Conservation (phyloP, 2,113 vertebrate species). For the Baryphthengus martii region DNA sequence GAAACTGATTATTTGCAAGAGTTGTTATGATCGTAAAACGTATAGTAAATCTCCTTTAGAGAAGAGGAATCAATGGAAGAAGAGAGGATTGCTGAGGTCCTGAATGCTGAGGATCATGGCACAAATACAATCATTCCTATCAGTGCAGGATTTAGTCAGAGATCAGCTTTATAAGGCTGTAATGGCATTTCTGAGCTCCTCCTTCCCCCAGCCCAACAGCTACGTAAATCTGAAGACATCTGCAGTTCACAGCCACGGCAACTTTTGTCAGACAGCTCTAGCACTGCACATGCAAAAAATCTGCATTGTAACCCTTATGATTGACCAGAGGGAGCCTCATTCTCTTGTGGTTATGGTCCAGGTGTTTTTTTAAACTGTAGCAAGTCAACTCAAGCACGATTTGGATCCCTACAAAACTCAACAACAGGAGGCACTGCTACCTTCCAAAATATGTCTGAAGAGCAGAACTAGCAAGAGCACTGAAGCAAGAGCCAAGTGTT, state of each 20-base stretch:
- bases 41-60: background rate
- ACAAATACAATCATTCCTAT: background rate
- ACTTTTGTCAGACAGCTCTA: background rate
- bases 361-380: background rate
- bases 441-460: background rate
- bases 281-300: background rate
- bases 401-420: background rate
- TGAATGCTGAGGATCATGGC: background rate
- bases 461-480: background rate
- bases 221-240: background rate
- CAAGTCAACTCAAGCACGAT: background rate
- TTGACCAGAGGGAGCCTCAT: rapidly evolving
- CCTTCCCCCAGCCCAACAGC: background rate
- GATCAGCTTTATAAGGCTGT: background rate
- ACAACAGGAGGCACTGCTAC: background rate
- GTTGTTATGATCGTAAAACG: background rate
- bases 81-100: no score
- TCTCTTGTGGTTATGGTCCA: background rate
- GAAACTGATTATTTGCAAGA: background rate
- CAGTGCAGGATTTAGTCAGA: background rate
- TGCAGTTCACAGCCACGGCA: background rate
- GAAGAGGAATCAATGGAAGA: background rate
- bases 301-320: background rate
- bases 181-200: background rate
- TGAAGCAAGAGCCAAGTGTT: background rate